Base-by-base conservation (phyloP, 2,113 vertebrate species). In the pig (Sus scrofa) region DNA sequence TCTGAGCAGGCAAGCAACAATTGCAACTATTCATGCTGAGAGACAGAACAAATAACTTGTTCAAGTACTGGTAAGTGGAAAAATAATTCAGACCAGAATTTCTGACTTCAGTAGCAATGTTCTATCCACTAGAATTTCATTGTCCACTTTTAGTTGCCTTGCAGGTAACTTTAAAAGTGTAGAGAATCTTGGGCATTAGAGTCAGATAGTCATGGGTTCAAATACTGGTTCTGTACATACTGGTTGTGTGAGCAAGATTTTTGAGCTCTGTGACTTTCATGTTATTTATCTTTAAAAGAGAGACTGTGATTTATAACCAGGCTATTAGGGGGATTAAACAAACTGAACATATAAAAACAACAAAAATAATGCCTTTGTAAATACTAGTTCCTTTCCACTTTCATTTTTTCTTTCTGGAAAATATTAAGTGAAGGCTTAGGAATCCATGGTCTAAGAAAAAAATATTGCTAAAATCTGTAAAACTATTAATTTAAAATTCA, bases 351-450 rank as follows among this genome's bases (percentile, higher is more conserved):
- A 54, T 54, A 92, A 4, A 96, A 37, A 13, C 91, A 79, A 30
- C 5, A 78, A 94, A 68, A 92, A 74, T 12, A 65, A 74, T 63
- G 26, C 24, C 24, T 81, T 84, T 95, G 52, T 65, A 84, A 84
- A 94, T 87, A 20, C 79, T 89, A 96, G 78, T 37, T 92, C 32
- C 73, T 54, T 86, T 77, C 70, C 56, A 71, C 4, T 81, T 81
- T 91, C 86, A 86, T 70, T 85, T 95, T 94, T 78, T 74, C 39
- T 92, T 74, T 95, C 65, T 84, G 52, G 93, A 93, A 94, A 96
- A 86, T 91, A 81, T 75, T 96, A 90, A 87, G 39, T 79, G 50
- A 89, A 79, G 54, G 30, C 37, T 70, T 93, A 86, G 44, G 37
- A 93, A 94, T 89, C 67, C 4, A 44, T 88, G 60, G 77, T 93